A percentile compares a stretch with the other conserved stretches of the same genome.
Evolutionary conservation across 2,888 invertebrate genomes (phyloP).

Genomic region (Athrips mouffetella): DNA sequence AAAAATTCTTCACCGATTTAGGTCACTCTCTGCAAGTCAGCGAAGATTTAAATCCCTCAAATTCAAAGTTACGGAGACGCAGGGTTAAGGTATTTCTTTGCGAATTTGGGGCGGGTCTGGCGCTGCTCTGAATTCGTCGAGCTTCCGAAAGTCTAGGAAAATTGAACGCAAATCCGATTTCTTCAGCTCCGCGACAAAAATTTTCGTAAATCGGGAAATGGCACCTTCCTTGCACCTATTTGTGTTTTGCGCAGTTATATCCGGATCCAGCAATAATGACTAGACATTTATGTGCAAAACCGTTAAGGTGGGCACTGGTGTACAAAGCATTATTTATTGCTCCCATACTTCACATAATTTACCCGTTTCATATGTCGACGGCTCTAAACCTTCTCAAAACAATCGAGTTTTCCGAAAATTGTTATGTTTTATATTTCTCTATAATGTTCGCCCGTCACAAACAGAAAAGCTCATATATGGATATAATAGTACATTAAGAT

Average conservation of each 20-base stretch:
- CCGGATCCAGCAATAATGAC: slow-evolving; percentile 4
- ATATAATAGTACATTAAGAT: too few species aligned
- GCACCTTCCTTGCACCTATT: slow-evolving; percentile 30
- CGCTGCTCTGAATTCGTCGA: slow-evolving; percentile 50
- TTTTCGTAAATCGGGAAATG: slow-evolving; percentile 46
- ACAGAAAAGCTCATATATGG: background rate
- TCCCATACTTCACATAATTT: slow-evolving; percentile 7
- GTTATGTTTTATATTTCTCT: slow-evolving; percentile 1
- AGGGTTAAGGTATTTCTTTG: slow-evolving; percentile 45
- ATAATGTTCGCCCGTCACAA: background rate
- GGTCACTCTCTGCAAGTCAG: slow-evolving; percentile 49
- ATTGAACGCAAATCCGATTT: slow-evolving; percentile 75
- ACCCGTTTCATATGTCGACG: slow-evolving; percentile 3
- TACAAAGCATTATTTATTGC: slow-evolving; percentile 11
- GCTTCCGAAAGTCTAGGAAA: slow-evolving; percentile 66
- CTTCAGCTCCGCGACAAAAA: slow-evolving; percentile 49
- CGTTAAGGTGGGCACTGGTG: background rate
- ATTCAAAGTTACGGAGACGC: slow-evolving; percentile 49
- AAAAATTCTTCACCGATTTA: slow-evolving; percentile 36
- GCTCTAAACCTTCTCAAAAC: slow-evolving; percentile 10
- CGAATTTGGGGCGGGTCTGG: slow-evolving; percentile 50
- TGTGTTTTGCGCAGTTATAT: background rate
- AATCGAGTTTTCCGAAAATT: slow-evolving; percentile 8
- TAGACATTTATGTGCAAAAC: slow-evolving; percentile 1
- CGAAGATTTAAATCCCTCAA: slow-evolving; percentile 58